Evolutionary conservation across 2,888 invertebrate species (phyloP).

Genomic region (Mimachlamys varia): DNA sequence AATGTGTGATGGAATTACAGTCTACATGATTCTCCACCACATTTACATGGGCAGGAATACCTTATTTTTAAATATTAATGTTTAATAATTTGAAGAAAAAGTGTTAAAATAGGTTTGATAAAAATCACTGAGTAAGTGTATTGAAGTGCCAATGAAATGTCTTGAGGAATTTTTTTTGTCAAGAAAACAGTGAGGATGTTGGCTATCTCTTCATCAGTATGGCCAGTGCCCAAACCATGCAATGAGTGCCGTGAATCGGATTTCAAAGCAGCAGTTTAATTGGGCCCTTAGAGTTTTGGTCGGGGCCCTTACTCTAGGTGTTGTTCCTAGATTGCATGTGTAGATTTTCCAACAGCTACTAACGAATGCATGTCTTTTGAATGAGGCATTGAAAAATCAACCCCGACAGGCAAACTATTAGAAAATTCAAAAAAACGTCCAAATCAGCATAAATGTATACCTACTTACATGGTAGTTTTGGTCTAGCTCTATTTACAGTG

Average conservation of each 20-base stretch:
- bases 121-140: neutral
- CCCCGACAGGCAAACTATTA: conserved; percentile 24
- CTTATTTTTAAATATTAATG: conserved; percentile 36
- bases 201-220: conserved; percentile 11
- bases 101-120: neutral
- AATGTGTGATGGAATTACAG: neutral
- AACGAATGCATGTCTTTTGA: conserved; percentile 36
- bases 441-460: conserved; percentile 34
- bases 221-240: conserved; percentile 17
- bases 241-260: conserved; percentile 21
- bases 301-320: neutral
- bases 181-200: conserved; percentile 29
- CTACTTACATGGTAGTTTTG: neutral
- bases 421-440: conserved; percentile 3
- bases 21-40: neutral
- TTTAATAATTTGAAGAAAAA: conserved; percentile 34
- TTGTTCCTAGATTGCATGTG: neutral
- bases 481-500: conserved; percentile 19
- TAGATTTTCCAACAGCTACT: neutral
- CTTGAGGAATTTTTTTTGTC: neutral
- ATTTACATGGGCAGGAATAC: conserved; percentile 5
- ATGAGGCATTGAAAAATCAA: conserved; percentile 36
- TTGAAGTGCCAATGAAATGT: conserved; percentile 13
- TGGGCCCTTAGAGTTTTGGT: conserved; percentile 28
- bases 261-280: conserved; percentile 23